A percentile compares a stretch with the other conserved stretches of the same genome.
Conservation (phyloP, 2,797 vertebrate genomes). For the Bovichtus diacanthus region DNA sequence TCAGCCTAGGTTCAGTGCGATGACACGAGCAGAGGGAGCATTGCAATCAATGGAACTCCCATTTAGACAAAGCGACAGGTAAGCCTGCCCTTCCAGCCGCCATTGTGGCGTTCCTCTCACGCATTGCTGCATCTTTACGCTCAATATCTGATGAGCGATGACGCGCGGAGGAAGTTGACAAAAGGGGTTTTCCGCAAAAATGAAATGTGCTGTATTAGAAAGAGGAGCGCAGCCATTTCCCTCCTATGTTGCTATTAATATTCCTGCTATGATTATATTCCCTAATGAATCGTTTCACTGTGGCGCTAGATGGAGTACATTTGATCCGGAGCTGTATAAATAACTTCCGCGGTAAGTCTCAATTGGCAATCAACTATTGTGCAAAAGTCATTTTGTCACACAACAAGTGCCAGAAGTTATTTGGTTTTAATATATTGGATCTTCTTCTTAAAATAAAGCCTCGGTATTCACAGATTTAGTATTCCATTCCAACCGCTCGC, state of each 20-base stretch:
- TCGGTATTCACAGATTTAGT: not conserved
- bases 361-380: conserved; percentile 20
- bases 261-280: not conserved
- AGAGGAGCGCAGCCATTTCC: not conserved
- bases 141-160: conserved; percentile 62
- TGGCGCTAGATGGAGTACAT: conserved; percentile 2
- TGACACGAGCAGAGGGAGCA: conserved; percentile 47
- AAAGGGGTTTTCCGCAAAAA: conserved; percentile 1
- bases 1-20: conserved; percentile 35
- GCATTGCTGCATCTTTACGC: conserved; percentile 40
- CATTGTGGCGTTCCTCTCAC: conserved; percentile 28
- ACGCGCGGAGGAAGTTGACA: conserved; percentile 20
- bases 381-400: conserved; percentile 27
- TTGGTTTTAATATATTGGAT: not conserved
- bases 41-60: conserved; percentile 67
- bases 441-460: conserved; percentile 14
- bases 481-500: not conserved
- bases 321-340: conserved; percentile 32
- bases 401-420: conserved; percentile 8
- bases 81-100: conserved; percentile 25
- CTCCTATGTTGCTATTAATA: conserved; percentile 2
- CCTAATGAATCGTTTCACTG: conserved; percentile 34
- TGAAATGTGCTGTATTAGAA: not conserved
- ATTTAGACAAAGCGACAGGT: conserved; percentile 73
- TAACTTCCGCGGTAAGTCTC: not conserved